Evolutionary conservation across 2,797 vertebrate species (phyloP).

Genomic region (Lutjanus campechanus): DNA sequence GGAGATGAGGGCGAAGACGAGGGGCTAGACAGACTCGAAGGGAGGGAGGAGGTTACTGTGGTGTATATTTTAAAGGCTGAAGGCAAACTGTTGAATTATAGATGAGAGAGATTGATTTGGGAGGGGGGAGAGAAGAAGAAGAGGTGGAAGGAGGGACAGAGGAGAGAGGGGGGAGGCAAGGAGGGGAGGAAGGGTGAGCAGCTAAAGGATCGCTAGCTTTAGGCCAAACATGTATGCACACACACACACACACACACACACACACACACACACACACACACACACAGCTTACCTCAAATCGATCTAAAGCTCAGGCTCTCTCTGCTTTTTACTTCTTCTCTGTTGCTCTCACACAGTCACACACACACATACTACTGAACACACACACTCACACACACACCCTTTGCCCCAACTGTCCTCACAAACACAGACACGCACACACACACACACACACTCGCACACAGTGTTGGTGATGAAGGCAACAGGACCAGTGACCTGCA

Average conservation of each 20-base stretch:
- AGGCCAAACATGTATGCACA: constrained; percentile 47
- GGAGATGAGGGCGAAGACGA: constrained; percentile 46
- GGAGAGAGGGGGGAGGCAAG: constrained; percentile 11
- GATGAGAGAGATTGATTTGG: constrained; percentile 88
- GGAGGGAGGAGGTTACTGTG: constrained; percentile 77
- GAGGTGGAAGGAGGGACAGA: constrained; percentile 51
- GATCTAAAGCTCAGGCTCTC: constrained; percentile 48
- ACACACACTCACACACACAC: constrained; percentile 25
- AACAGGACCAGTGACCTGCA: not conserved
- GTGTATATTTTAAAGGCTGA: constrained; percentile 89
- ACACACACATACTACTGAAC: not conserved
- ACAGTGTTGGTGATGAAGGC: constrained; percentile 23
- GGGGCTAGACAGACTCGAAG: constrained; percentile 61
- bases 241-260: constrained; percentile 16
- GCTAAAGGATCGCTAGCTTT: constrained; percentile 59
- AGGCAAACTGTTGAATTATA: constrained; percentile 95
- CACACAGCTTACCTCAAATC: constrained; percentile 52
- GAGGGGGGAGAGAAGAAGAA: constrained; percentile 59
- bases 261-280: constrained; percentile 28
- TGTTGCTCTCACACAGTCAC: constrained; percentile 6
- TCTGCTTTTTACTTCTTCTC: constrained; percentile 41
- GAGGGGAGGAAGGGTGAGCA: constrained; percentile 41
- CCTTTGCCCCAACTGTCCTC: not conserved
- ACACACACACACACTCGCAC: not conserved
- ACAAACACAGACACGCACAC: not conserved